phyloP scores from a whole-genome alignment of 2,888 invertebrate species.

The Sphaerophoria rueppellii region DNA sequence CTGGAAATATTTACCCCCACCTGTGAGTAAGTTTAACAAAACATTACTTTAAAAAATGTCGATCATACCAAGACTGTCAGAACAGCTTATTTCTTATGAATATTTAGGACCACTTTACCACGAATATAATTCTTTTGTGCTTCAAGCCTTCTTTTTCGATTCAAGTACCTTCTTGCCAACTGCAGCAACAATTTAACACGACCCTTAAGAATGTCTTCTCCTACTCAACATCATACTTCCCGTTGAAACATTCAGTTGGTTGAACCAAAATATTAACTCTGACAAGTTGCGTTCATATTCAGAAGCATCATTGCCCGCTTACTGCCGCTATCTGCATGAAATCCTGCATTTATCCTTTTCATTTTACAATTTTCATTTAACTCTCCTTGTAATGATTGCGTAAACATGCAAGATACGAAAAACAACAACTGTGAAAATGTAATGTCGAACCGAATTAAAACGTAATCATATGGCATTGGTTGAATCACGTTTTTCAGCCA shows the following conservation, averaged over 20 bases:
- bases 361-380: conserved; percentile 30
- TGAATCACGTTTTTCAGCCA: conserved; percentile 4
- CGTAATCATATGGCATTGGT: conserved; percentile 27
- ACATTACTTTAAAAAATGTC: no score
- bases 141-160: no score
- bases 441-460: conserved; percentile 35
- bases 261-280: conserved; percentile 6
- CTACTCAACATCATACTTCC: conserved; percentile 44
- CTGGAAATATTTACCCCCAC: no score
- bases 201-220: no score
- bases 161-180: no score
- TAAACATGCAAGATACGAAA: conserved; percentile 31
- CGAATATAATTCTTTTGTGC: no score
- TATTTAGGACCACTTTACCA: no score
- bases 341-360: conserved; percentile 22
- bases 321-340: neutral
- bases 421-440: conserved; percentile 12
- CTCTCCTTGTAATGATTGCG: conserved; percentile 36
- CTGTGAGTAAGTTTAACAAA: no score
- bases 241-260: conserved; percentile 7
- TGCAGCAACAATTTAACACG: no score
- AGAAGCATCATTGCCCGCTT: neutral
- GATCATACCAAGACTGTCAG: no score
- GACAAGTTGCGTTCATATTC: conserved; percentile 7
- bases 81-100: no score